Percentiles rank a stretch among this genome's conserved stretches.
Conservation (phyloP, 2,113 vertebrate genomes). For the Nothoprocta pentlandii region DNA sequence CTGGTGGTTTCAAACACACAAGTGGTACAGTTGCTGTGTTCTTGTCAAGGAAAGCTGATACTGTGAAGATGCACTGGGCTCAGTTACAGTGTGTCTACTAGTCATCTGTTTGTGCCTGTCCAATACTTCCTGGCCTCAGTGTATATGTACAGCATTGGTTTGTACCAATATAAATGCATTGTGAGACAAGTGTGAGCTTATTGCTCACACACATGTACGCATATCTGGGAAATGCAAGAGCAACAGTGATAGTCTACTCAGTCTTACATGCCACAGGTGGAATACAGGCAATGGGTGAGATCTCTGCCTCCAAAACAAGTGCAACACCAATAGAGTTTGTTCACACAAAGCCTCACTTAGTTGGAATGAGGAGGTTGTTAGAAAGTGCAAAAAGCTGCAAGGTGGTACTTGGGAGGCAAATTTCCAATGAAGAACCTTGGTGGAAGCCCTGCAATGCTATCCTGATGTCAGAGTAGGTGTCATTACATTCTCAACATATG, state of each 20-base stretch:
- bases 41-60: accelerated
- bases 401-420: background rate
- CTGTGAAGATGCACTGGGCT: background rate
- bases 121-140: background rate
- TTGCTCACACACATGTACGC: accelerated
- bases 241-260: background rate
- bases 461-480: background rate
- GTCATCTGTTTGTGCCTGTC: background rate
- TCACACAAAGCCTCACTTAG: background rate
- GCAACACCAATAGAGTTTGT: background rate
- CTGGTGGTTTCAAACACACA: background rate
- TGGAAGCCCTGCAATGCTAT: background rate
- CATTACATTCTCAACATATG: background rate
- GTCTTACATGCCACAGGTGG: background rate
- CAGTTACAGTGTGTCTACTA: background rate
- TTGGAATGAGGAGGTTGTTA: background rate
- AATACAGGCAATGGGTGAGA: background rate
- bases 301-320: too few species aligned
- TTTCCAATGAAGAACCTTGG: background rate
- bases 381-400: background rate
- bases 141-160: background rate
- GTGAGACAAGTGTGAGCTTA: background rate
- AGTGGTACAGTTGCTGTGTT: background rate
- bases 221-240: background rate
- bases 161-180: background rate